phyloP scores from a whole-genome alignment of 2,113 vertebrate genomes.

The Siphamia tubifer region DNA sequence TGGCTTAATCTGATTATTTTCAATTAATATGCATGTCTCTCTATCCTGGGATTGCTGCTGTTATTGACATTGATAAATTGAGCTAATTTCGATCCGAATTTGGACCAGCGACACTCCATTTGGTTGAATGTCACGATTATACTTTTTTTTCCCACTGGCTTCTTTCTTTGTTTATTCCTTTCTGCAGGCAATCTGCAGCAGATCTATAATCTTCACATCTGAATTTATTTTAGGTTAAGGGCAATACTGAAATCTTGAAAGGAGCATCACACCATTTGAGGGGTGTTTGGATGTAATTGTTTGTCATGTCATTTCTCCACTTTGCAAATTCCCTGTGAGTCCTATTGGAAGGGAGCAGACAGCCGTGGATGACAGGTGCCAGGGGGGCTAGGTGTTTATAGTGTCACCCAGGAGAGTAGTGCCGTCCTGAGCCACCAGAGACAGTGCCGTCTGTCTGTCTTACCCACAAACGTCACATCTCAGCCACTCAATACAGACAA shows the following conservation, averaged over 20 bases:
- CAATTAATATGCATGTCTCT: slow-evolving; percentile 99
- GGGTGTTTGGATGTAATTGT: slow-evolving; percentile 91
- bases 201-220: slow-evolving; percentile 74
- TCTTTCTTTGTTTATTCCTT: slow-evolving; percentile 48
- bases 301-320: slow-evolving; percentile 88
- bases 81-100: slow-evolving; percentile 89
- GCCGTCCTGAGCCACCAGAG: slow-evolving; percentile 80
- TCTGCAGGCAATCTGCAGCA: slow-evolving; percentile 82
- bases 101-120: slow-evolving; percentile 89
- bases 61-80: slow-evolving; percentile 98
- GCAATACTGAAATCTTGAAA: slow-evolving; percentile 81
- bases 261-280: slow-evolving; percentile 85
- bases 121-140: slow-evolving; percentile 89
- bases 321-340: slow-evolving; percentile 83
- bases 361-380: slow-evolving; percentile 89
- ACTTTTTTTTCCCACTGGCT: not conserved
- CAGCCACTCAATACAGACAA: not conserved
- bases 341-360: slow-evolving; percentile 88
- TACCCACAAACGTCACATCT: slow-evolving; percentile 6
- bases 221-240: slow-evolving; percentile 82
- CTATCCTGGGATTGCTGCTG: slow-evolving; percentile 84
- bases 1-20: slow-evolving; percentile 99
- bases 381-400: slow-evolving; percentile 84
- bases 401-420: slow-evolving; percentile 84
- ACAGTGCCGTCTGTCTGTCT: slow-evolving; percentile 65